These are phyloP conservation scores for Piaya cayana DNA, from an alignment of 2,113 vertebrate species.

Conservation along the genomic window DNA sequence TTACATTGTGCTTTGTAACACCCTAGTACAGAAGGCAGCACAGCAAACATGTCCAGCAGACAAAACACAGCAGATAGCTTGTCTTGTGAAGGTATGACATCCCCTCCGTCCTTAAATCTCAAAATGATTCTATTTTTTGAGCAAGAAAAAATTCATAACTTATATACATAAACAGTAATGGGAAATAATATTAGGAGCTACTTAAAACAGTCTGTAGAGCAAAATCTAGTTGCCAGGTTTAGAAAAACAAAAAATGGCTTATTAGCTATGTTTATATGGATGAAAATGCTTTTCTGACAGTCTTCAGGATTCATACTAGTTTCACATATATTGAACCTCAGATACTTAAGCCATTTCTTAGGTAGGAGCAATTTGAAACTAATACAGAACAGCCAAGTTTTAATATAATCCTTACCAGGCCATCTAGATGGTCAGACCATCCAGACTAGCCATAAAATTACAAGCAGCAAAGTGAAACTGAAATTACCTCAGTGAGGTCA, in stretches of 20 bases:
- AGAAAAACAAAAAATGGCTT: not conserved
- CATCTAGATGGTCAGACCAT: not conserved
- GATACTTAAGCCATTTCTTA: not conserved
- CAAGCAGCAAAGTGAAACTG: not conserved
- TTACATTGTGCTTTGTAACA: constrained; percentile 82
- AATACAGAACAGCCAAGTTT: not conserved
- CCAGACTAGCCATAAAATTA: not conserved
- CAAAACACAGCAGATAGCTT: constrained; percentile 40
- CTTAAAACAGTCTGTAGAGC: not conserved
- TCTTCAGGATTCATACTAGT: constrained; percentile 17
- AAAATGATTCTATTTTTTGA: not conserved
- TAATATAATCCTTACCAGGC: too few relatives aligned
- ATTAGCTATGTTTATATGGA: constrained; percentile 8
- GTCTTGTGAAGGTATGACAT: constrained; percentile 43
- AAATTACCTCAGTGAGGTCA: fast-evolving
- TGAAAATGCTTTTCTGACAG: constrained; percentile 26
- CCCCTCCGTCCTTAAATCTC: not conserved
- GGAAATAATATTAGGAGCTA: not conserved
- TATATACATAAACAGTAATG: not conserved
- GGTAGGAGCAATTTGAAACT: not conserved
- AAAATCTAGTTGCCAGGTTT: not conserved
- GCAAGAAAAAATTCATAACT: not conserved
- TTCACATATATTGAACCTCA: not conserved
- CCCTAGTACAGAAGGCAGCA: constrained; percentile 67
- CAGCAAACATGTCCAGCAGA: constrained; percentile 76